These are phyloP conservation scores for Vidua chalybeata DNA, from an alignment of 2,113 vertebrate genomes.

Conservation along the genomic window DNA sequence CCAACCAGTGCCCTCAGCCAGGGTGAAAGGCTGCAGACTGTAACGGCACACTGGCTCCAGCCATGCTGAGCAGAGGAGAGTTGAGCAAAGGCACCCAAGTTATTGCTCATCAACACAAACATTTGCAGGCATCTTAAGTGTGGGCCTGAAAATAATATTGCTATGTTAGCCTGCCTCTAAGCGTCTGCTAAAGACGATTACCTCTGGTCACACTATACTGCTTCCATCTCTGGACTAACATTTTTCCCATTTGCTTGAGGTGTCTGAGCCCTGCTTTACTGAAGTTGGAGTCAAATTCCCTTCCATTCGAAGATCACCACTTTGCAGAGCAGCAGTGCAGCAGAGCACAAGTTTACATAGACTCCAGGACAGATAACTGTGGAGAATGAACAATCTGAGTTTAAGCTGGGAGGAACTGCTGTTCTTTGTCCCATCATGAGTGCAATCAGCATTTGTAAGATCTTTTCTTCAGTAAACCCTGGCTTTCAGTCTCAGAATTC, in stretches of 20 bases:
- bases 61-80: not conserved
- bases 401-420: not conserved
- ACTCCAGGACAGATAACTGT: not conserved
- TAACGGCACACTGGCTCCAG: fast-evolving
- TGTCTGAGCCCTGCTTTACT: not conserved
- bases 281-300: constrained; percentile 12
- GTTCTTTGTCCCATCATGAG: not conserved
- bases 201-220: not conserved
- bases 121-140: fast-evolving
- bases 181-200: not conserved
- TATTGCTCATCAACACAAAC: not conserved
- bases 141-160: not conserved
- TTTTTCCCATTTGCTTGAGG: not conserved
- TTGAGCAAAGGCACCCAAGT: not conserved
- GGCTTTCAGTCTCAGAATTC: not conserved
- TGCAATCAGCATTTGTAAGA: not conserved
- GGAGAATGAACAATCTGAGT: not conserved
- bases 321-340: constrained; percentile 4
- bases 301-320: not conserved
- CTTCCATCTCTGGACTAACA: not conserved
- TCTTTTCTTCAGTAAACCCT: not conserved
- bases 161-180: not conserved
- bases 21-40: not conserved
- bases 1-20: not conserved
- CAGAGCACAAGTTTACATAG: not conserved